phyloP scores from a whole-genome alignment of 2,797 vertebrate genomes.

The Malurus leucopterus region DNA sequence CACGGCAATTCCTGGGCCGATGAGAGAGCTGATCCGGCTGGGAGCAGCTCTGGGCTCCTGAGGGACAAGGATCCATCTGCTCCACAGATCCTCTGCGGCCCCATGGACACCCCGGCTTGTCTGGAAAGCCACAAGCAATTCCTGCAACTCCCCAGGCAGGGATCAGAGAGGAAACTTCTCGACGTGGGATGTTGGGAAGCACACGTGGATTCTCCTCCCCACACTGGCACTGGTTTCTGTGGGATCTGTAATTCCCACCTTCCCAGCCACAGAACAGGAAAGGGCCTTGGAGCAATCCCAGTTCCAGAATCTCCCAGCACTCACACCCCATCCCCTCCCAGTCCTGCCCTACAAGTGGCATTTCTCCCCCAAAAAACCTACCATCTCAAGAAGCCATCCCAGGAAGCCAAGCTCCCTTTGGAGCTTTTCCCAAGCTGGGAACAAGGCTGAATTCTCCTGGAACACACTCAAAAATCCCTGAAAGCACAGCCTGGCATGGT shows the following conservation, averaged over 20 bases:
- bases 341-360: neutral
- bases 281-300: fast-evolving
- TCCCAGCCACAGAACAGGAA: no score
- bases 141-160: fast-evolving
- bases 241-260: fast-evolving
- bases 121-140: neutral
- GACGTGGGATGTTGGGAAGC: neutral
- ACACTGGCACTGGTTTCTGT: fast-evolving
- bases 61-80: neutral
- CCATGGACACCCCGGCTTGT: no score
- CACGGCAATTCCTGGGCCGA: fast-evolving
- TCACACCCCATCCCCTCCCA: neutral
- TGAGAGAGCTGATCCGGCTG: neutral
- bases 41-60: fast-evolving
- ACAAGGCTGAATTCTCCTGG: fast-evolving
- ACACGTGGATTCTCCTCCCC: neutral
- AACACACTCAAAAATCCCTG: fast-evolving
- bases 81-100: neutral
- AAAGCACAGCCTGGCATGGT: fast-evolving
- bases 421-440: neutral
- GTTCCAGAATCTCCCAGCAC: neutral
- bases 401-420: neutral
- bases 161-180: neutral
- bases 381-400: neutral
- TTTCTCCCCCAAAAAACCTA: fast-evolving